Percentiles rank a stretch among this genome's conserved stretches.
These are phyloP conservation scores for Scolopax mira DNA, from an alignment of 2,113 vertebrate species.

Conservation along the genomic window DNA sequence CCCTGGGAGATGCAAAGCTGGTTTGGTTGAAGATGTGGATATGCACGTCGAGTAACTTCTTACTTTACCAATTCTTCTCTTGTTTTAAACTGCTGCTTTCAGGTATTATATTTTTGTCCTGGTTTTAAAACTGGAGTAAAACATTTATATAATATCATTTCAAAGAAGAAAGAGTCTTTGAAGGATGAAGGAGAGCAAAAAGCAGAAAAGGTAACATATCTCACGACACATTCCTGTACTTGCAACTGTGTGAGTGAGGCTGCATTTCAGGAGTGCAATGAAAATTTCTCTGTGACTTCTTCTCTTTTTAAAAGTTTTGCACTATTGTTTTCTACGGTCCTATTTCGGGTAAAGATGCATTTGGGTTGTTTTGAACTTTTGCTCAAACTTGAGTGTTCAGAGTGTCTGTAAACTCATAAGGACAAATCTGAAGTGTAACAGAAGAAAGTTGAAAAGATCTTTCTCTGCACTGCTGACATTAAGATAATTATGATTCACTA, in stretches of 20 bases:
- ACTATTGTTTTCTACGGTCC: background rate
- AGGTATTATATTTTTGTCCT: constrained; percentile 96
- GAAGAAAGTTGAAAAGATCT: background rate
- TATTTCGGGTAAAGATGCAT: background rate
- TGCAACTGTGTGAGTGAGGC: background rate
- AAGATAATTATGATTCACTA: background rate
- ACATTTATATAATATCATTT: constrained; percentile 82
- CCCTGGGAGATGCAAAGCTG: background rate
- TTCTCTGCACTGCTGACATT: background rate
- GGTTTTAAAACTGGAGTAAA: constrained; percentile 93
- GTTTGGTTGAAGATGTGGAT: background rate
- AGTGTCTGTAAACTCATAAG: background rate
- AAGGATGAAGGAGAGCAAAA: constrained; percentile 79
- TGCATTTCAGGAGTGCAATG: background rate
- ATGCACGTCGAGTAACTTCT: background rate
- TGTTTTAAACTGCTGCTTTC: constrained; percentile 22
- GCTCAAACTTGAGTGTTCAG: background rate
- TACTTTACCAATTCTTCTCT: background rate
- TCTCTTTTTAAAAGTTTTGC: background rate
- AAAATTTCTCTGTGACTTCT: background rate
- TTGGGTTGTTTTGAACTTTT: background rate
- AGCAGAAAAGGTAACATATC: constrained; percentile 78
- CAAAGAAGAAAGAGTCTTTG: constrained; percentile 80
- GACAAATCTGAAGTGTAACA: background rate
- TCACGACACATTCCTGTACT: background rate